Evolutionary conservation across 2,797 vertebrate species (phyloP).

Genomic region (Caiman crocodilus): DNA sequence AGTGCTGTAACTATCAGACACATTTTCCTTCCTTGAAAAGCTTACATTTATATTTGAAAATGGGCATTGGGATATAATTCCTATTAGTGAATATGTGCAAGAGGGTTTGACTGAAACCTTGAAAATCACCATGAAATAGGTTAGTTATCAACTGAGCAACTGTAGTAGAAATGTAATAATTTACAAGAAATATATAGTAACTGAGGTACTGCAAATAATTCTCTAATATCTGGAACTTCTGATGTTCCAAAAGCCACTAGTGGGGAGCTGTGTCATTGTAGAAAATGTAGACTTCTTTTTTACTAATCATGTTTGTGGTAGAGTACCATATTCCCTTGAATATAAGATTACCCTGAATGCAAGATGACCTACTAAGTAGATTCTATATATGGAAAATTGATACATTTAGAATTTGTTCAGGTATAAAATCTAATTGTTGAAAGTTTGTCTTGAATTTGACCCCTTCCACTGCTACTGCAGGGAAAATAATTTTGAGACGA

Average conservation of each 20-base stretch:
- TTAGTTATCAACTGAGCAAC: background rate
- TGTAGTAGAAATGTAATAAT: background rate
- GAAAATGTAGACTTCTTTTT: slow-evolving; percentile 4
- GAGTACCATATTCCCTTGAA: no score
- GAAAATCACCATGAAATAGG: background rate
- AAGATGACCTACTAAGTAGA: no score
- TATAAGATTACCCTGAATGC: no score
- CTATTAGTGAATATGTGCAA: no score
- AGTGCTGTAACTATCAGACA: accelerated
- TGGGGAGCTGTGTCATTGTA: background rate
- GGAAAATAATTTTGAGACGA: no score
- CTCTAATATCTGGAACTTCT: background rate
- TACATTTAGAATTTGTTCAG: no score
- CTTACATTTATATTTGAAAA: background rate
- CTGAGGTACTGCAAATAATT: background rate
- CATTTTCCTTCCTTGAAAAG: background rate
- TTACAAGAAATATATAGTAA: background rate
- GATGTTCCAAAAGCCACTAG: background rate
- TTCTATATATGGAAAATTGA: no score
- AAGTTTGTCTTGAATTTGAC: no score
- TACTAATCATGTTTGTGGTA: background rate
- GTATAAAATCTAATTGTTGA: no score
- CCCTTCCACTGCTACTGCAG: no score
- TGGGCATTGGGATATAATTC: background rate
- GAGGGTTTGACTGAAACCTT: background rate